Conservation (phyloP, 2,113 vertebrate species). For the Arenaria interpres region DNA sequence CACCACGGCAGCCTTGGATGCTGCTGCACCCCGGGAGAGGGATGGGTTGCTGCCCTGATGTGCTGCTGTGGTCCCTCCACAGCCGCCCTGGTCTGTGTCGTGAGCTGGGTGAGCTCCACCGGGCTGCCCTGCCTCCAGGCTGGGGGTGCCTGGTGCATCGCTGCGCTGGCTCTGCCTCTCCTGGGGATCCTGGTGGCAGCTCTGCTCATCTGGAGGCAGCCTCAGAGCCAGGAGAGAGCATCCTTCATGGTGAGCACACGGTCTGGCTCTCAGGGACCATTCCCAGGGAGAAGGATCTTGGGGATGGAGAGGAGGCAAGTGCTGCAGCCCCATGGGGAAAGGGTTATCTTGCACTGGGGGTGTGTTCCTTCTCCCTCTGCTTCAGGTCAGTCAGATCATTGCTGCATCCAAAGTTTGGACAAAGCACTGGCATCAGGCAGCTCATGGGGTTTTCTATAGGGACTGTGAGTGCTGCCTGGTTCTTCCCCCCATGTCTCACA, state of each 20-base stretch:
- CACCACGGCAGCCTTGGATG: background rate
- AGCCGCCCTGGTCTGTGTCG: conserved; percentile 68
- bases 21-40: background rate
- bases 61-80: background rate
- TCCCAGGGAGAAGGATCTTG: background rate
- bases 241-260: conserved; percentile 81
- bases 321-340: background rate
- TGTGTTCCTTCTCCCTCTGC: background rate
- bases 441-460: background rate
- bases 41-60: background rate
- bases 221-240: conserved; percentile 77
- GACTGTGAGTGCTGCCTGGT: background rate
- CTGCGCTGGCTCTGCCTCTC: conserved; percentile 60
- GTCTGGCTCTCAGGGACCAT: fast-evolving
- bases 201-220: conserved; percentile 82
- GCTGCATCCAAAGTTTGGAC: background rate
- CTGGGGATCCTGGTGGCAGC: conserved; percentile 57
- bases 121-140: conserved; percentile 64
- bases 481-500: fast-evolving
- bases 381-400: background rate
- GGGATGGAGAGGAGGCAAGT: background rate
- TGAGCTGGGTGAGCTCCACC: conserved; percentile 67
- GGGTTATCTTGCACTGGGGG: fast-evolving
- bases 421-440: background rate
- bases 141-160: conserved; percentile 72